Conservation (phyloP, 2,888 invertebrate genomes). For the Mantis religiosa region DNA sequence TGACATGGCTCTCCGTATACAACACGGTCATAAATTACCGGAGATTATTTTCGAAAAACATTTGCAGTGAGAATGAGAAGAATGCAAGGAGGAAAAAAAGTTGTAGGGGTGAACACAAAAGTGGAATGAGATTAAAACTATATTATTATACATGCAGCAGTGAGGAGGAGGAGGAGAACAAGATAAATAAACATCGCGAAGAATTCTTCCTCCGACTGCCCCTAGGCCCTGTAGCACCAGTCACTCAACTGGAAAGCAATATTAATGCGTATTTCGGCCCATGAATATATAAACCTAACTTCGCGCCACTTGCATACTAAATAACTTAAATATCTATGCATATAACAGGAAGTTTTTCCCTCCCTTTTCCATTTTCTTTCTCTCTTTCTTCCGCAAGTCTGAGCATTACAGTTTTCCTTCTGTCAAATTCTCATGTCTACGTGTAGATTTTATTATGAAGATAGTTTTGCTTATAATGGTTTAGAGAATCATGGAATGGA, state of each 20-base stretch:
- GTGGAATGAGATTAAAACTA: not conserved
- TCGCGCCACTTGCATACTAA: slow-evolving; percentile 16
- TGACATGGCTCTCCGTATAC: not conserved
- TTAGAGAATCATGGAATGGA: not conserved
- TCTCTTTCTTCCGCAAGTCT: not conserved
- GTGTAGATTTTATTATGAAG: too few relatives aligned
- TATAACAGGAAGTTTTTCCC: not conserved
- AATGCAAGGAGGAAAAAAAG: not conserved
- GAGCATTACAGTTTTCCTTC: not conserved
- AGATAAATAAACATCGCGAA: not conserved
- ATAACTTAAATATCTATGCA: not conserved
- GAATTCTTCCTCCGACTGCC: not conserved
- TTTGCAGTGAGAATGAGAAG: not conserved
- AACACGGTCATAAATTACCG: not conserved
- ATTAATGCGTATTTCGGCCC: slow-evolving; percentile 20
- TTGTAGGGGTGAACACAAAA: not conserved
- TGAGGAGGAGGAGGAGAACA: not conserved
- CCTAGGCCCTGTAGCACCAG: not conserved
- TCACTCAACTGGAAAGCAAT: slow-evolving; percentile 16
- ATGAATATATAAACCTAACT: slow-evolving; percentile 19
- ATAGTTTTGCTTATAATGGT: not conserved
- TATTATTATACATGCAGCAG: not conserved
- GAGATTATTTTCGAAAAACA: not conserved
- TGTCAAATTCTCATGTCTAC: not conserved
- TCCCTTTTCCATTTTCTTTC: not conserved